These are phyloP conservation scores for Trachelus iudaicus DNA, from an alignment of 2,888 invertebrate species.

Conservation along the genomic window DNA sequence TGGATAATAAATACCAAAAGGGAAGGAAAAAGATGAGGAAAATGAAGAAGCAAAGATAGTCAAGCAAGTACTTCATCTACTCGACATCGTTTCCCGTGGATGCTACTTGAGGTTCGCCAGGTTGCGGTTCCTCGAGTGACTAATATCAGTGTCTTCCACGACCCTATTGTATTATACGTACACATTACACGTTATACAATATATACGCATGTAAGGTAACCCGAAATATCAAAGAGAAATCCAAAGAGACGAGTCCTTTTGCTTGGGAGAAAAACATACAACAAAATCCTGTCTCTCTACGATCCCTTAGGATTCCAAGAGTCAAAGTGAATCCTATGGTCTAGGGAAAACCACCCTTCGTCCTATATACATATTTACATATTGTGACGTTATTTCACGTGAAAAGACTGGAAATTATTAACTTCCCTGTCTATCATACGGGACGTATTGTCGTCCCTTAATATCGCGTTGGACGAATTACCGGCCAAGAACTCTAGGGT, in stretches of 20 bases:
- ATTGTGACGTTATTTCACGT: no score
- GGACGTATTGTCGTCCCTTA: no score
- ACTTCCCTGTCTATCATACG: no score
- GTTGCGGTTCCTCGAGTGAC: not conserved
- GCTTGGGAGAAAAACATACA: not conserved
- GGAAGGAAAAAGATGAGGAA: not conserved
- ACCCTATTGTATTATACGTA: not conserved
- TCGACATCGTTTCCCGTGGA: not conserved
- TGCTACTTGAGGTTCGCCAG: slow-evolving; percentile 2
- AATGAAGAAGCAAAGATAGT: not conserved
- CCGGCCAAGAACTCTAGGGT: no score
- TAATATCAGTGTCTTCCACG: not conserved
- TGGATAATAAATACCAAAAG: slow-evolving; percentile 7
- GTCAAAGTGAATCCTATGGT: not conserved
- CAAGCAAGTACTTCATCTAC: not conserved
- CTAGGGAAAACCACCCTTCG: not conserved
- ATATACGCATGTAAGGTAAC: not conserved
- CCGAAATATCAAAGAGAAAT: not conserved
- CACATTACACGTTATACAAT: not conserved
- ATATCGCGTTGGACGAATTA: no score
- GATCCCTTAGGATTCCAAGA: not conserved
- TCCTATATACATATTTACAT: no score
- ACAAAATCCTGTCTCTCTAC: not conserved
- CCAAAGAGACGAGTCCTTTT: not conserved
- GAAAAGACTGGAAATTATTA: no score